Base-by-base conservation (phyloP, 2,113 vertebrate genomes). In the Pelecanus crispus region DNA sequence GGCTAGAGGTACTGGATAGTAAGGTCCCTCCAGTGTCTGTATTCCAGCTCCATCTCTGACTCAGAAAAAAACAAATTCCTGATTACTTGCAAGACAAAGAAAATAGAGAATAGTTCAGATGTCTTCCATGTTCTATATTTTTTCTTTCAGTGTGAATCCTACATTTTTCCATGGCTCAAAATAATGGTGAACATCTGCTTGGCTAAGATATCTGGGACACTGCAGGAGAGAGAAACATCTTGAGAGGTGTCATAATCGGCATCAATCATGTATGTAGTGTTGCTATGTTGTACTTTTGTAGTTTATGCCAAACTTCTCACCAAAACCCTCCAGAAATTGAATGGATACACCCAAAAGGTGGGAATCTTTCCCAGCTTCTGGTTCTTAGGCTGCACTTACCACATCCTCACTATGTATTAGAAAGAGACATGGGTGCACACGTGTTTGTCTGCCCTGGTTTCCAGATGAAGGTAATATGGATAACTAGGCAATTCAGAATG, bases 151-250 rank as follows among this genome's bases (percentile, higher is more conserved):
- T 47, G 70, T 77, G 94, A 88, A 87, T 91, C 78, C 40, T 80
- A 61, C 66, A 34, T 97, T 95, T 93, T 97, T 97, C 83, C 32
- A 3, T 87, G n/a, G 66, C 45, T 94, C 42, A 85, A 77, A 85
- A 58, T 95, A 94, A 97, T 94, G 74, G 86, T 73, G 85, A 97
- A 97, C 96, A 97, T 96, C 95, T 97, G 95, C 94, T 97, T 97
- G 95, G 94, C 94, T 94, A 85, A 92, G 56, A 79, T 88, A 94
- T 81, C 68, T 94, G 78, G 65, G 62, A 87, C 67, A 81, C 45
- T 80, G 66, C 78, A 94, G 81, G 95, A 87, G 70, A 85, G 83
- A 89, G 70, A 86, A 92, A 94, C 71, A 95, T 95, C 95, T 95
- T 94, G 81, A 95, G 89, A 95, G 75, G 92, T 34, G 92, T 94